A percentile compares a stretch with the other conserved stretches of the same genome.
Evolutionary conservation across 2,888 invertebrate genomes (phyloP).

Genomic region (Aquatica leii): DNA sequence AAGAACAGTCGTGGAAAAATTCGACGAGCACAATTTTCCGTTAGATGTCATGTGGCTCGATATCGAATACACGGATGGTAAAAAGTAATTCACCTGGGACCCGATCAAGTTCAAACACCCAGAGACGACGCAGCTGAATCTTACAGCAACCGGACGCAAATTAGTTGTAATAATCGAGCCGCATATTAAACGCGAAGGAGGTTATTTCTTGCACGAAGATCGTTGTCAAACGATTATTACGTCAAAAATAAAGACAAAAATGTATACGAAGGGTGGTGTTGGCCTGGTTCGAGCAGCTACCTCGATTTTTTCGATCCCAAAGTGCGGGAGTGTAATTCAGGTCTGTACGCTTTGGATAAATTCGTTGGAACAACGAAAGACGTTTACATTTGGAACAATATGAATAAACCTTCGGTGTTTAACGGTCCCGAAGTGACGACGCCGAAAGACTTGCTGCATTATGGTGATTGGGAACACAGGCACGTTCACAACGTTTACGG

Average conservation of each 20-base stretch:
- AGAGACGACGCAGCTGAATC: constrained; percentile 86
- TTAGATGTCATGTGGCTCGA: constrained; percentile 98
- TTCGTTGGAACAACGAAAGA: constrained; percentile 85
- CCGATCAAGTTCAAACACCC: constrained; percentile 86
- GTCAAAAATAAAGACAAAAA: constrained; percentile 90
- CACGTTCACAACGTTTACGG: constrained; percentile 96
- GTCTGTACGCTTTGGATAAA: constrained; percentile 69
- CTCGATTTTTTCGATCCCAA: constrained; percentile 92
- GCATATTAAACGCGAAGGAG: constrained; percentile 92
- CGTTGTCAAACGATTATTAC: constrained; percentile 82
- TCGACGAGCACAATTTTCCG: constrained; percentile 92
- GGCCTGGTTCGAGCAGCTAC: constrained; percentile 97
- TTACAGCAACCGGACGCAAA: constrained; percentile 90
- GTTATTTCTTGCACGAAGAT: constrained; percentile 90
- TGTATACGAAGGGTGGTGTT: constrained; percentile 99
- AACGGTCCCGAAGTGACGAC: constrained; percentile 98
- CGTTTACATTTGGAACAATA: constrained; percentile 97
- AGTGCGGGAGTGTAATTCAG: constrained; percentile 82
- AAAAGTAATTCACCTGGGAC: constrained; percentile 99
- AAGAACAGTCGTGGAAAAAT: constrained; percentile 81
- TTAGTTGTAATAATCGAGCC: constrained; percentile 97
- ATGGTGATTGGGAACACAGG: constrained; percentile 87
- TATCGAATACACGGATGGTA: constrained; percentile 97
- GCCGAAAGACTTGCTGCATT: constrained; percentile 93
- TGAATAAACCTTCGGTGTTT: constrained; percentile 99